A percentile compares a stretch with the other conserved stretches of the same genome.
Evolutionary conservation across 2,888 invertebrate genomes (phyloP).

Genomic region (Cotesia congregata): DNA sequence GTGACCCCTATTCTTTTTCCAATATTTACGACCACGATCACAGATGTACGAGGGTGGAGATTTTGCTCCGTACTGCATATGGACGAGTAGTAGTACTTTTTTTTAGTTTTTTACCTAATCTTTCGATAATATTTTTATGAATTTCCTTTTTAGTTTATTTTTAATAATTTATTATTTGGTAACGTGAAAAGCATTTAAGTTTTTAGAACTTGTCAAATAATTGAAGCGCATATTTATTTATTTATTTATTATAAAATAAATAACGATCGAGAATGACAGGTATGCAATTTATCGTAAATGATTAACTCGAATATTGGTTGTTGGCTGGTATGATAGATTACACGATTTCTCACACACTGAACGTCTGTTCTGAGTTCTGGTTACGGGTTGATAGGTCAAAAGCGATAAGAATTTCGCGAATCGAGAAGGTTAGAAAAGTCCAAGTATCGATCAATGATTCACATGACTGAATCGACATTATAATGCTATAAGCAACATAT

Average conservation of each 20-base stretch:
- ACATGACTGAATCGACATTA: conserved; percentile 18
- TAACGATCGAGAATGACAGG: conserved; percentile 14
- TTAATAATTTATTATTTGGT: neutral
- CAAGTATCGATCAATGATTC: conserved; percentile 34
- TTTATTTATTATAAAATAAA: neutral
- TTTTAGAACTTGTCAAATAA: conserved; percentile 9
- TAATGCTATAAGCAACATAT: conserved; percentile 10
- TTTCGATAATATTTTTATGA: conserved; percentile 4
- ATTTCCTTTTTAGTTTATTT: conserved; percentile 6
- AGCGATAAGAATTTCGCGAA: conserved; percentile 39
- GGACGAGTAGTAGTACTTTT: conserved; percentile 19
- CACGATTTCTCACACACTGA: conserved; percentile 37
- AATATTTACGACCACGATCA: conserved; percentile 67
- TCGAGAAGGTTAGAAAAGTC: conserved; percentile 29
- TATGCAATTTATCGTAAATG: conserved; percentile 13
- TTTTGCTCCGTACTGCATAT: conserved; percentile 47
- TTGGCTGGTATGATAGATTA: conserved; percentile 28
- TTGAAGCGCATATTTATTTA: conserved; percentile 4
- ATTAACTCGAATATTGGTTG: conserved; percentile 8
- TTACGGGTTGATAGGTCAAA: conserved; percentile 38
- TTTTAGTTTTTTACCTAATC: conserved; percentile 4
- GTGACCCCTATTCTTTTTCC: conserved; percentile 53
- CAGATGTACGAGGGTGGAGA: conserved; percentile 60
- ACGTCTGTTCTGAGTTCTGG: conserved; percentile 24
- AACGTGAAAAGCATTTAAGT: conserved; percentile 6